Base-by-base conservation (phyloP, 2,888 invertebrate species). In the Notocelia uddmanniana region DNA sequence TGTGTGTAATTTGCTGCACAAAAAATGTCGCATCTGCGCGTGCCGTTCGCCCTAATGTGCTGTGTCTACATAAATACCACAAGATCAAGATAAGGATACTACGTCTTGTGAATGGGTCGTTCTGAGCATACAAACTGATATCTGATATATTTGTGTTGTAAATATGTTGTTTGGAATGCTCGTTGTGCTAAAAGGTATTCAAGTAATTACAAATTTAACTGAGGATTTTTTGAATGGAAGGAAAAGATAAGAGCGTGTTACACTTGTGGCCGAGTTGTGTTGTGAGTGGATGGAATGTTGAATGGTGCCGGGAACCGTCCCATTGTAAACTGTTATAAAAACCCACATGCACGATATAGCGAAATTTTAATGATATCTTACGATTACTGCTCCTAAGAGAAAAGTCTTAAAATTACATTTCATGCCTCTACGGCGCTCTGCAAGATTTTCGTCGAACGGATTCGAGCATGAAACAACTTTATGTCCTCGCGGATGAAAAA, bases 11-110 rank as follows among this genome's bases (percentile, higher is more conserved):
- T 31, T 34, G 10, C 23, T 18, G 54, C 55, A 41, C 1, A 57
- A 67, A 59, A 63, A 57, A 63, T 23, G 55, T 63, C 45, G 19
- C 57, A 18, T 63, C 19, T 15, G 37, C 26, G n/a, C 41, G 59
- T 13, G 21, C 54, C 54, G 23, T 54, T 52, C 41, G 19, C 52
- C 63, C 31, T 57, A 59, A 60, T 57, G 69, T 50, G 69, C 69
- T 31, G 69, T 55, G 21, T 21, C 68, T 48, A 55, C 41, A 62
- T 45, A 58, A 68, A 50, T 26, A 37, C 37, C 13, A 19, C 55
- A 48, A 19, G 52, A 69, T 62, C 55, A n/a, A 63, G 63, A 69
- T 69, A 69, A 69, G 55, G 34, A 13, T 52, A 54, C 57, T 48
- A 50, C 50, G 41, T 63, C 34, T 63, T 48, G n/a, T 57, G 57